phyloP scores from a whole-genome alignment of 1,140 invertebrate species.

The Brevipalpus yothersi region DNA sequence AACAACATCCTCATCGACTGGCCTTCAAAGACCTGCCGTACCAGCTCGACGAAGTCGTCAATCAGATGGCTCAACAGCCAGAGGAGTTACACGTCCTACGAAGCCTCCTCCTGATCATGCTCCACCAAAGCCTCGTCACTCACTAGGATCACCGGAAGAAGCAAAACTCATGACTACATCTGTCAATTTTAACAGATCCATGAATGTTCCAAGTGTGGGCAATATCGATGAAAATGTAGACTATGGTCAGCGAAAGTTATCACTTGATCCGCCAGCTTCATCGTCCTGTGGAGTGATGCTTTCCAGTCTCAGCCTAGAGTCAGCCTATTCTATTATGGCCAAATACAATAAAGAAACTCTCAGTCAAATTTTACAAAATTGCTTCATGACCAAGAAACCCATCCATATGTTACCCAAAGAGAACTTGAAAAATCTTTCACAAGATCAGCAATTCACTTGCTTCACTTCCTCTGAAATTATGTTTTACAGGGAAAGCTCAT shows the following conservation, averaged over 20 bases:
- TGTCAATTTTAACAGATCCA: neutral
- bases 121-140: neutral
- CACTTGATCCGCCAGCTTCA: neutral
- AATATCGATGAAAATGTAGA: too few relatives aligned
- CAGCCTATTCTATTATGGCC: neutral
- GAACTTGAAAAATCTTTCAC: too few relatives aligned
- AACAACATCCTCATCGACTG: neutral
- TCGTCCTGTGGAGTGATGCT: neutral
- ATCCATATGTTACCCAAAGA: too few relatives aligned
- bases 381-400: neutral
- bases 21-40: neutral
- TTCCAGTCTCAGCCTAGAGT: neutral
- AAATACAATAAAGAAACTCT: conserved; percentile 35
- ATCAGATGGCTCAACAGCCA: neutral
- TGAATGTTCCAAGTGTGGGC: neutral
- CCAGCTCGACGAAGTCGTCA: neutral
- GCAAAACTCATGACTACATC: neutral
- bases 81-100: neutral
- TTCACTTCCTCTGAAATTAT: too few relatives aligned
- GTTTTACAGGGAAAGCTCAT: too few relatives aligned
- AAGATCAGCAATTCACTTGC: too few relatives aligned
- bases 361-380: conserved; percentile 31
- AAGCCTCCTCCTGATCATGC: neutral
- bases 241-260: neutral
- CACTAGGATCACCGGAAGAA: neutral